Conservation (phyloP, 2,113 vertebrate species). For the Dasyprocta punctata region DNA sequence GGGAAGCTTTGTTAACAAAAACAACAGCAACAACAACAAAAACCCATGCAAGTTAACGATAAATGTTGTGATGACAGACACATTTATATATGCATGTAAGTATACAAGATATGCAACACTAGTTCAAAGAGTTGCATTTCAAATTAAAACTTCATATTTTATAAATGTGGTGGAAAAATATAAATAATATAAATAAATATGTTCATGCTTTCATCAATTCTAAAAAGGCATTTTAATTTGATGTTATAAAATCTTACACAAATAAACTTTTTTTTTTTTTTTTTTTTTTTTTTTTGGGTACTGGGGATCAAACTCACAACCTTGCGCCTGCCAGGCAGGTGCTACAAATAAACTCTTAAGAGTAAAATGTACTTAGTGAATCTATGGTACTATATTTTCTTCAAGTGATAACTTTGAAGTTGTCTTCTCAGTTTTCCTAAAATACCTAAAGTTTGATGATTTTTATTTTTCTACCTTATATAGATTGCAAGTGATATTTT, state of each 20-base stretch:
- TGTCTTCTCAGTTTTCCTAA: neutral
- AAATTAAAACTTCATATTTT: neutral
- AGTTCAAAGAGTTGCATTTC: neutral
- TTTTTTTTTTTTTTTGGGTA: too few species aligned
- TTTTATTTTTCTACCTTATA: neutral
- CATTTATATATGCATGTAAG: neutral
- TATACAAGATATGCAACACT: neutral
- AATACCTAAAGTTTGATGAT: neutral
- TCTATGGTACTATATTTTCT: neutral
- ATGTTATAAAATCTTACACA: neutral
- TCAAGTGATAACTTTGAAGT: neutral
- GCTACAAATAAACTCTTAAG: neutral
- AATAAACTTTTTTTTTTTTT: fast-evolving
- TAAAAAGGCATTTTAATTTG: neutral
- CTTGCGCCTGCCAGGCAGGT: too few species aligned
- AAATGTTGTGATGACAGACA: neutral
- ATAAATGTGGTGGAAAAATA: neutral
- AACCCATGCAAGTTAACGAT: neutral
- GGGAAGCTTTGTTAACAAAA: neutral
- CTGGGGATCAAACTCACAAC: too few species aligned
- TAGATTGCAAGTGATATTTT: neutral
- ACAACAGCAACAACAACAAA: neutral
- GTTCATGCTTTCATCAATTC: neutral
- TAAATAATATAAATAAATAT: neutral
- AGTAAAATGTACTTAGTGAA: neutral